Conservation (phyloP, 2,888 invertebrate genomes). For the Phyllotreta striolata region DNA sequence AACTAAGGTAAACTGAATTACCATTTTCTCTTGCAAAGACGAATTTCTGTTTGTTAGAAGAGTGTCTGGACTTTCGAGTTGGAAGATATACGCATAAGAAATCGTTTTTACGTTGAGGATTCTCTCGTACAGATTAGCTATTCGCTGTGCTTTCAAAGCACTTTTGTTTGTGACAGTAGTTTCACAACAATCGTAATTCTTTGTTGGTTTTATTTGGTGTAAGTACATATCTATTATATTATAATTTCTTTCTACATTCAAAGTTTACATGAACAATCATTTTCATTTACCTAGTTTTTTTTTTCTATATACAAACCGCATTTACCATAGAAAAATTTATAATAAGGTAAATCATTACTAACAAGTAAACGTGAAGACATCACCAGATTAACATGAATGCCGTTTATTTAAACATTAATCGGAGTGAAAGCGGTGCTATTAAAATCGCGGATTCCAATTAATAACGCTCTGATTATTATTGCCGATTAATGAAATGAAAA, state of each 20-base stretch:
- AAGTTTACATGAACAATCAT: too few species aligned
- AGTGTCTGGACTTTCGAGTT: slow-evolving; percentile 14
- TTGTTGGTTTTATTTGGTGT: too few species aligned
- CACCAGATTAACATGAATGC: too few species aligned
- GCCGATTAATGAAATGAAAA: slow-evolving; percentile 25
- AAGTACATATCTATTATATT: too few species aligned
- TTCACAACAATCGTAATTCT: too few species aligned
- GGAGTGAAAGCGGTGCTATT: not conserved
- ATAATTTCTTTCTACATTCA: too few species aligned
- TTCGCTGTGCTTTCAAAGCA: not conserved
- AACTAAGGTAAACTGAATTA: slow-evolving; percentile 24
- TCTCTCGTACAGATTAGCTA: not conserved
- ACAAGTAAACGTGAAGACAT: too few species aligned
- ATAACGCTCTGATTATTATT: slow-evolving; percentile 19
- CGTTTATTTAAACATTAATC: not conserved
- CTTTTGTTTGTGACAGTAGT: not conserved
- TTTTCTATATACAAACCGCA: too few species aligned
- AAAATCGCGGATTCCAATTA: slow-evolving; percentile 11
- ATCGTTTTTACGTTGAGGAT: slow-evolving; percentile 1
- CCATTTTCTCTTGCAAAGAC: slow-evolving; percentile 23
- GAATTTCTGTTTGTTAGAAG: slow-evolving; percentile 22
- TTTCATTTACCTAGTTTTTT: too few species aligned
- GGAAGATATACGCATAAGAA: slow-evolving; percentile 5
- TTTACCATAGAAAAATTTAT: too few species aligned
- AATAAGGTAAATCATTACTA: too few species aligned